A percentile compares a stretch with the other conserved stretches of the same genome.
These are phyloP conservation scores for Drosophila ochracea DNA, from an alignment of 2,888 invertebrate genomes.

Conservation along the genomic window DNA sequence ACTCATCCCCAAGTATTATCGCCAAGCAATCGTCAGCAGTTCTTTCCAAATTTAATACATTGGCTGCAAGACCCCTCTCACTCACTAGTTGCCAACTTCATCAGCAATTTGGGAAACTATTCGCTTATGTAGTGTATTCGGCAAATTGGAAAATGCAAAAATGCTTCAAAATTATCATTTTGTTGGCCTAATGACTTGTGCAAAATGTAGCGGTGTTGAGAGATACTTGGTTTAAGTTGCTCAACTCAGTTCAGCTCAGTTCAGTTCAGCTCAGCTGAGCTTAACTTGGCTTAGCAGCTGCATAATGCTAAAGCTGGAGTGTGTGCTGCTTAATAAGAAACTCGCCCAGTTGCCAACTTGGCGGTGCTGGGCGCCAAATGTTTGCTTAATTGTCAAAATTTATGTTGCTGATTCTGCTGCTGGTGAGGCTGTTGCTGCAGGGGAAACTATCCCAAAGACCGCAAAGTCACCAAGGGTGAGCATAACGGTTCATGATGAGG, in stretches of 20 bases:
- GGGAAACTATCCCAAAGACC: conserved; percentile 52
- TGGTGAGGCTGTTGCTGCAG: conserved; percentile 7
- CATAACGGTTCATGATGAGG: conserved; percentile 42
- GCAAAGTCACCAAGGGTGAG: background rate
- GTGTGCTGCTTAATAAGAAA: conserved; percentile 23
- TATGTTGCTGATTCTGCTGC: conserved; percentile 37
- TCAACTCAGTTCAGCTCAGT: background rate
- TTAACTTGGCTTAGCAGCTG: conserved; percentile 14
- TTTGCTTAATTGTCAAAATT: conserved; percentile 74
- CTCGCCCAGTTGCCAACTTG: conserved; percentile 35
- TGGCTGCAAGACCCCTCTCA: background rate
- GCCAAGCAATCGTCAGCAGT: background rate
- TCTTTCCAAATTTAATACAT: background rate
- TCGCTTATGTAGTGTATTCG: conserved; percentile 37
- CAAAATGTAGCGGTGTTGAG: conserved; percentile 58
- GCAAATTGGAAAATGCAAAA: conserved; percentile 62
- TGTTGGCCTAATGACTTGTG: conserved; percentile 73
- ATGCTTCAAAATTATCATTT: conserved; percentile 69
- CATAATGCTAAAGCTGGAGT: conserved; percentile 23
- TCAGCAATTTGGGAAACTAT: background rate
- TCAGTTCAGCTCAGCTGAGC: conserved; percentile 9
- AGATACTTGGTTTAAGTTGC: conserved; percentile 39
- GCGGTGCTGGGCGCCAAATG: conserved; percentile 48
- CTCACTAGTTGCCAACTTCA: background rate
- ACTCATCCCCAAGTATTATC: background rate